Conservation (phyloP, 2,113 vertebrate genomes). For the Eupsittula cactorum region DNA sequence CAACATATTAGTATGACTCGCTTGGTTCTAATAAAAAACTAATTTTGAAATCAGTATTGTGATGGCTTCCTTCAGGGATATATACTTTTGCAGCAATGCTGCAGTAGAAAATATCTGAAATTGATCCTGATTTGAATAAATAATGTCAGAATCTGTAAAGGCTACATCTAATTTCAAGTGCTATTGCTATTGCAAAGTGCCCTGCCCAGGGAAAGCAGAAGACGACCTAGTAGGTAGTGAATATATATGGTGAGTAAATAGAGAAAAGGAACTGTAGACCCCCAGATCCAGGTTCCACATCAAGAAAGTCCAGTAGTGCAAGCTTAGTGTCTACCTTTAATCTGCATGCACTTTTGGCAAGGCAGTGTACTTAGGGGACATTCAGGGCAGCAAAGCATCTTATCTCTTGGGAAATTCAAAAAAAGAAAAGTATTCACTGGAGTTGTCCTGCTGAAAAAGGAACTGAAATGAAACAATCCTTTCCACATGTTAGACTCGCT, state of each 20-base stretch:
- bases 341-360: not conserved
- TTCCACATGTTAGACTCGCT: not conserved
- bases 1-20: accelerated
- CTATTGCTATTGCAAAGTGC: not conserved
- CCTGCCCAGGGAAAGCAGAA: not conserved
- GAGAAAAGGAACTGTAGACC: not conserved
- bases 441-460: not conserved
- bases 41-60: not conserved
- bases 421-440: not conserved
- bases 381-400: not conserved
- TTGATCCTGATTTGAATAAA: not conserved
- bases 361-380: not conserved
- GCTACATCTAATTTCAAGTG: not conserved
- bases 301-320: not conserved
- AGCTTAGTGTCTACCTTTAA: not conserved
- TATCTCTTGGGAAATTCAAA: not conserved
- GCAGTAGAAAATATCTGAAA: not conserved
- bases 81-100: not conserved
- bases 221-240: not conserved
- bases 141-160: not conserved
- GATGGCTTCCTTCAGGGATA: not conserved
- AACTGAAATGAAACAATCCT: not conserved
- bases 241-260: not conserved
- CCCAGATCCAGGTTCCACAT: not conserved
- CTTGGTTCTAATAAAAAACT: not conserved